Evolutionary conservation across 2,113 vertebrate genomes (phyloP).

Genomic region (Chunga burmeisteri): DNA sequence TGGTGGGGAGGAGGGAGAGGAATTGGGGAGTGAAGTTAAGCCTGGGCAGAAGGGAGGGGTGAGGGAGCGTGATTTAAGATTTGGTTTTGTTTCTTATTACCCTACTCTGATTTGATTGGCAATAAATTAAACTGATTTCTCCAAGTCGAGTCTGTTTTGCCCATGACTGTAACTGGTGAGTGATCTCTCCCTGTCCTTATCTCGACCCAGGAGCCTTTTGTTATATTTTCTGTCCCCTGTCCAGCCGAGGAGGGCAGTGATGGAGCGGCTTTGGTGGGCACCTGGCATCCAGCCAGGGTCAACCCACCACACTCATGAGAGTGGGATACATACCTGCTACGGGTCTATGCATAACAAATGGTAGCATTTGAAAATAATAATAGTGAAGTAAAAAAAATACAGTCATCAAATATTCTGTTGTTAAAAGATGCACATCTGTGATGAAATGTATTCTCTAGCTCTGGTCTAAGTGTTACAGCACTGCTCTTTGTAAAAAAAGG

Average conservation of each 20-base stretch:
- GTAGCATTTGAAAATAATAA: neutral
- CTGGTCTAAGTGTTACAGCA: slow-evolving; percentile 32
- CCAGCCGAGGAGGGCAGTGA: neutral
- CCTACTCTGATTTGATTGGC: neutral
- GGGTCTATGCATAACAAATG: neutral
- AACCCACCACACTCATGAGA: neutral
- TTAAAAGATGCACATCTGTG: neutral
- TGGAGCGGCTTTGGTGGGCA: neutral
- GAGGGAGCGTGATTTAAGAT: neutral
- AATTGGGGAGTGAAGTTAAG: neutral
- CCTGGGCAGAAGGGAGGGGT: neutral
- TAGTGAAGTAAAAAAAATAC: neutral
- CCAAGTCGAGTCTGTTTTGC: neutral
- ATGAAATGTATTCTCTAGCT: slow-evolving; percentile 13
- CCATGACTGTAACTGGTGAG: rapidly evolving
- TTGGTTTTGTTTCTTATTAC: neutral
- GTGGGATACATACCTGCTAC: rapidly evolving
- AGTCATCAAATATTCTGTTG: neutral
- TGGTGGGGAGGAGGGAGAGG: neutral
- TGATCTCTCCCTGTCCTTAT: neutral
- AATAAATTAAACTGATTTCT: neutral
- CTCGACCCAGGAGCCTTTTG: neutral
- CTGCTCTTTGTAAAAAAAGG: neutral
- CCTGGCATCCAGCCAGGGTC: neutral
- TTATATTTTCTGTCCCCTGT: neutral